phyloP scores from a whole-genome alignment of 1,140 invertebrate genomes.

The Drosophila sp. region DNA sequence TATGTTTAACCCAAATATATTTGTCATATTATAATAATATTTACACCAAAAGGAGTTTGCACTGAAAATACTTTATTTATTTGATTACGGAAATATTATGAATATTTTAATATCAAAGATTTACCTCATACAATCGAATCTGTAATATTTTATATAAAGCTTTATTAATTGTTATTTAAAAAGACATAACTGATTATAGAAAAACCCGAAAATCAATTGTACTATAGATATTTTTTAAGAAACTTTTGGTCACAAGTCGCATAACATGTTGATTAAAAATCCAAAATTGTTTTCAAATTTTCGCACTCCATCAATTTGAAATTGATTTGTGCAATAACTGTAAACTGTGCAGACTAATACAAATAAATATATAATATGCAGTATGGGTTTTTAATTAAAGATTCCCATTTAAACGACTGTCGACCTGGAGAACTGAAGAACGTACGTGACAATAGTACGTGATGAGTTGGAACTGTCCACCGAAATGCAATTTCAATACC shows the following conservation, averaged over 20 bases:
- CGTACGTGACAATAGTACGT: constrained; percentile 47
- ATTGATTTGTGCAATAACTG: constrained; percentile 37
- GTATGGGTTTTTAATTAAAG: constrained; percentile 51
- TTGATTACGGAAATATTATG: no score
- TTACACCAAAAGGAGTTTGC: no score
- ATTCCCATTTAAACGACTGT: constrained; percentile 19
- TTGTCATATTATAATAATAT: no score
- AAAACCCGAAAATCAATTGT: constrained; percentile 1
- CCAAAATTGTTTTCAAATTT: constrained; percentile 22
- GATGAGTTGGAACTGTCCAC: constrained; percentile 16
- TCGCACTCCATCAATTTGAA: constrained; percentile 39
- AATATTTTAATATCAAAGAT: no score
- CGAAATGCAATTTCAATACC: constrained; percentile 36
- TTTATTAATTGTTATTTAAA: background rate
- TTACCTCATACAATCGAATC: no score
- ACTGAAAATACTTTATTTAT: no score
- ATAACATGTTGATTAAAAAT: constrained; percentile 15
- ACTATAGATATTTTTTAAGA: background rate
- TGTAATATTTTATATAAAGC: background rate
- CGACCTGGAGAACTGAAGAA: constrained; percentile 57
- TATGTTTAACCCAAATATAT: no score
- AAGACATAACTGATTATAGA: background rate
- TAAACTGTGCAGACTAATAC: constrained; percentile 10
- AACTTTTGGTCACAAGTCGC: constrained; percentile 4
- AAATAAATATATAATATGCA: constrained; percentile 42